Conservation (phyloP, 2,797 vertebrate genomes). For the Chromobotia macracanthus region DNA sequence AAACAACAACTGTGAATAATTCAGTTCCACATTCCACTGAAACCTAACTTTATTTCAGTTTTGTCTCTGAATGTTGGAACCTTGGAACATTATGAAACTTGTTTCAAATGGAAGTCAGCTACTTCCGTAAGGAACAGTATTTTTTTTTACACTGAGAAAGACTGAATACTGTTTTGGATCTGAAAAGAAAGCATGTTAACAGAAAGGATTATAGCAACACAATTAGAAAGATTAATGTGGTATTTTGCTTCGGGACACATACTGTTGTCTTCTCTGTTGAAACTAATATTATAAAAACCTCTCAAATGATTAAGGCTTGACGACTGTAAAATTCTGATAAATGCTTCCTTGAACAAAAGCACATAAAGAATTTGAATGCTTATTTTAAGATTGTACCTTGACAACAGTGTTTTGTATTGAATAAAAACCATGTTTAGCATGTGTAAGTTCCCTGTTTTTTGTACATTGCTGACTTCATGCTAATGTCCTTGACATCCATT, state of each 20-base stretch:
- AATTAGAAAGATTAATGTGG: slow-evolving; percentile 5
- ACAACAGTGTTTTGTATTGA: not conserved
- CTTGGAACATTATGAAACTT: not conserved
- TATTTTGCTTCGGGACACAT: slow-evolving; percentile 43
- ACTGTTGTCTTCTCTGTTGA: slow-evolving; percentile 17
- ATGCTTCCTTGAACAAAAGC: slow-evolving; percentile 19
- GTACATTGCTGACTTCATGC: not conserved
- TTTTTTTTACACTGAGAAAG: slow-evolving; percentile 48
- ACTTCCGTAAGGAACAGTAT: not conserved
- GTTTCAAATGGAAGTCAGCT: not conserved
- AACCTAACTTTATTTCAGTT: slow-evolving; percentile 2
- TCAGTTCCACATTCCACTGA: not conserved
- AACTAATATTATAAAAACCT: slow-evolving; percentile 6
- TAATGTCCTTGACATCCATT: not conserved
- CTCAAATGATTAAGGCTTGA: slow-evolving; percentile 3
- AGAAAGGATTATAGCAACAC: slow-evolving; percentile 22
- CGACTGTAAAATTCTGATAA: slow-evolving; percentile 26
- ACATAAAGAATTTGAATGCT: slow-evolving; percentile 3
- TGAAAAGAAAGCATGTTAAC: slow-evolving; percentile 38
- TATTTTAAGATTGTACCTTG: slow-evolving; percentile 15
- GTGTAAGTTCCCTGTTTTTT: not conserved
- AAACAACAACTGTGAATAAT: not conserved
- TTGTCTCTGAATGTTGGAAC: not conserved
- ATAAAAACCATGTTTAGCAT: not conserved
- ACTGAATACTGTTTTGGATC: slow-evolving; percentile 57